Conservation (phyloP, 2,113 vertebrate species). For the Polyodon spathula region DNA sequence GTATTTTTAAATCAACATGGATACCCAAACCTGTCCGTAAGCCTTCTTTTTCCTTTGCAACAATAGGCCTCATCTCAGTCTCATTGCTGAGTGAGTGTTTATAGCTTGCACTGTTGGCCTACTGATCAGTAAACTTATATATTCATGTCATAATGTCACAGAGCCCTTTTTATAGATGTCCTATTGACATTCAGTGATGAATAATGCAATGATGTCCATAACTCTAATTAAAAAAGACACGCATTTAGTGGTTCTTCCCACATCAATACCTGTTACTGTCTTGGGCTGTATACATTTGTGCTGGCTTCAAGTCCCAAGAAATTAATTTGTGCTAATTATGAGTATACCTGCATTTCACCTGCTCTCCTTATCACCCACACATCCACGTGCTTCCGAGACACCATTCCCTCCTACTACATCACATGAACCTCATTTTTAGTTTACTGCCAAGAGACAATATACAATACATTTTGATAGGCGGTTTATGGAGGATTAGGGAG, state of each 20-base stretch:
- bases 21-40: too few relatives aligned
- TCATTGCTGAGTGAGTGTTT: background rate
- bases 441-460: too few relatives aligned
- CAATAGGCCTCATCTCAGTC: background rate
- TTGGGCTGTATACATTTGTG: background rate
- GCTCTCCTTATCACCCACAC: background rate
- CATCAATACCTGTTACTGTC: slow-evolving; percentile 4
- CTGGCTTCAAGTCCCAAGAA: background rate
- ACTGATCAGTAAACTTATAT: background rate
- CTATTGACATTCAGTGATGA: slow-evolving; percentile 3
- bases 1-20: too few relatives aligned
- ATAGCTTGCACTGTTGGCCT: background rate
- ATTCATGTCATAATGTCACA: background rate
- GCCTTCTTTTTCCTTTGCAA: too few relatives aligned
- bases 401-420: too few relatives aligned
- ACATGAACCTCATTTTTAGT: too few relatives aligned
- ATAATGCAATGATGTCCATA: slow-evolving; percentile 4
- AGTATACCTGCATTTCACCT: background rate
- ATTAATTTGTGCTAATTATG: background rate
- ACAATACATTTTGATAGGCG: too few relatives aligned
- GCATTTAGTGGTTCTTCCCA: background rate
- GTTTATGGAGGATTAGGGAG: too few relatives aligned
- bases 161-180: slow-evolving; percentile 5
- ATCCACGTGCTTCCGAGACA: background rate
- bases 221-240: slow-evolving; percentile 7